A percentile compares a stretch with the other conserved stretches of the same genome.
phyloP scores from a whole-genome alignment of 2,113 vertebrate genomes.

The Anoura caudifer region DNA sequence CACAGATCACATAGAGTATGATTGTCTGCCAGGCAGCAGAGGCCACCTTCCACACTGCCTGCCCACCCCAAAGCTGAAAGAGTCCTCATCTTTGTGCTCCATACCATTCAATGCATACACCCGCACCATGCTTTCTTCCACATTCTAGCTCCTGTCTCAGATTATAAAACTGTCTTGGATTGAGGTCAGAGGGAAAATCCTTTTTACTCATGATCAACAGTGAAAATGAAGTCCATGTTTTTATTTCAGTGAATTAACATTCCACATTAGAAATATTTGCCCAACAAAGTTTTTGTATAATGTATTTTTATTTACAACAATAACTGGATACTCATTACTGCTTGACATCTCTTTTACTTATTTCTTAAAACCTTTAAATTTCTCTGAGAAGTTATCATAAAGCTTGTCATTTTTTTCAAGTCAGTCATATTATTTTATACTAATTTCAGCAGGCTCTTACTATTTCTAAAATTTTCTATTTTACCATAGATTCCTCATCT shows the following conservation, averaged over 20 bases:
- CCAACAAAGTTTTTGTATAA: background rate
- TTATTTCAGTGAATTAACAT: background rate
- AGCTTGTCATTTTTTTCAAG: background rate
- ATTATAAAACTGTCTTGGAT: background rate
- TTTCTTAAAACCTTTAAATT: background rate
- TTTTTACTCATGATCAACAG: background rate
- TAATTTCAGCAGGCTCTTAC: background rate
- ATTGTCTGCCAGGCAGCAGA: background rate
- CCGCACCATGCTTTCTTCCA: background rate
- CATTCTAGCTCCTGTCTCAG: background rate
- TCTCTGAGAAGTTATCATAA: background rate
- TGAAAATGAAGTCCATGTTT: background rate
- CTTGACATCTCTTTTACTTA: background rate
- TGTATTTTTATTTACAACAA: background rate
- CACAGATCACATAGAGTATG: background rate
- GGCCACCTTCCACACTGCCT: background rate
- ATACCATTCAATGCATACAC: background rate
- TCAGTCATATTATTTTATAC: background rate
- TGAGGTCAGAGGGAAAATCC: background rate
- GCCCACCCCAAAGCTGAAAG: background rate
- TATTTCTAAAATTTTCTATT: background rate
- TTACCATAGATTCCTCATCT: background rate
- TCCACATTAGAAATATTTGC: background rate
- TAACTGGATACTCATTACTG: background rate
- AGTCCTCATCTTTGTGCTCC: background rate